Base-by-base conservation (phyloP, 1,140 invertebrate species). In the Copidosoma floridanum region DNA sequence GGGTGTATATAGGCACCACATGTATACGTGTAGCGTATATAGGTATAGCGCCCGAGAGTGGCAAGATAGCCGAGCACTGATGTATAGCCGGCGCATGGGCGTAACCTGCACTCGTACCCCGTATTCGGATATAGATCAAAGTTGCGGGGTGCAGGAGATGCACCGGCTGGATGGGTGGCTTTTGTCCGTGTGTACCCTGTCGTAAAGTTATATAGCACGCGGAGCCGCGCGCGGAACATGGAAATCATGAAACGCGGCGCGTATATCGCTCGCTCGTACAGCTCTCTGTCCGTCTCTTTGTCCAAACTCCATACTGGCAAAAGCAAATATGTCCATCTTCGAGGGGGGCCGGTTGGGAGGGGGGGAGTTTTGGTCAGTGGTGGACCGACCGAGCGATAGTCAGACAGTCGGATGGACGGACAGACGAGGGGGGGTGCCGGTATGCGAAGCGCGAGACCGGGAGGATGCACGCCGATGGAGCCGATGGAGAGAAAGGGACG, bases 331-430 rank as follows among this genome's bases (percentile, higher is more conserved):
- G 56, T 58, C 56, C 56, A 58, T 58, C 56, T 58, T 58, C 46
- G 46, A 32, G 16, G 18, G 46, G 46, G 16, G 27, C 2, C 7
- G 26, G 11, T n/a, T 11, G 46, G 27, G 44, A 8, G 46, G 32
- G 46, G 26, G 23, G 12, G 44, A 47, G 59, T 59, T 67, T 56
- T 57, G 63, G 64, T 57, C 64, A 63, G 65, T 64, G 65, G 60
- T 8, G 37, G 14, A 5, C 37, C 37, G 37, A 40, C 37, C 37
- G 37, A 40, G 37, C 37, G 37, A 40, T 16, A n/a, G n/a, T n/a
- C n/a, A n/a, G n/a, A n/a, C n/a, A n/a, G n/a, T n/a, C n/a, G n/a
- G n/a, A n/a, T n/a, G n/a, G n/a, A n/a, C n/a, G n/a, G n/a, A n/a
- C n/a, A n/a, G n/a, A n/a, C n/a, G n/a, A n/a, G n/a, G n/a, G n/a